Evolutionary conservation across 2,113 vertebrate genomes (phyloP).

Genomic region (Edolisoma coerulescens): DNA sequence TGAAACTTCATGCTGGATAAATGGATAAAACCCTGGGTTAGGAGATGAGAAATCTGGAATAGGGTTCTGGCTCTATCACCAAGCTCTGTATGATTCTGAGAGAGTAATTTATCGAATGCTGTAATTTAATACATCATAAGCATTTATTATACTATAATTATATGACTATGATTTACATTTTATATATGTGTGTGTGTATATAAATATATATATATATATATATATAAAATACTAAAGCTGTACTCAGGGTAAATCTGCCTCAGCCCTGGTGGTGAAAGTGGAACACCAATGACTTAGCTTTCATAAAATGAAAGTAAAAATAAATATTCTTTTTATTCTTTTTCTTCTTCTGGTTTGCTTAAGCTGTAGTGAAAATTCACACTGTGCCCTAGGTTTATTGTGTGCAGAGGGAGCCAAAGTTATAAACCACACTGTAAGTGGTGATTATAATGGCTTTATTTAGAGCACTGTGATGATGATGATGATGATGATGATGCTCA

Average conservation of each 20-base stretch:
- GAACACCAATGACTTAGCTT: background rate
- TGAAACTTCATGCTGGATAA: background rate
- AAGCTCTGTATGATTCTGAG: background rate
- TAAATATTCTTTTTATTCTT: background rate
- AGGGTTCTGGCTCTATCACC: background rate
- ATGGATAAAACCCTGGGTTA: background rate
- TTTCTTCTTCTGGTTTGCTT: background rate
- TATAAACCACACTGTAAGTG: background rate
- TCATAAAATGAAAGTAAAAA: background rate
- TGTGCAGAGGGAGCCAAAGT: background rate
- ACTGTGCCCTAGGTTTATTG: background rate
- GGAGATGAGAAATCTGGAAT: background rate
- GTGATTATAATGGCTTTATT: background rate
- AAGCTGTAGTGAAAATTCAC: background rate
- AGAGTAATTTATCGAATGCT: background rate
- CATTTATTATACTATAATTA: background rate
- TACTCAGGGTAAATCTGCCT: background rate
- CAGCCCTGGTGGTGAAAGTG: background rate
- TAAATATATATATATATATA: background rate
- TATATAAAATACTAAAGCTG: background rate
- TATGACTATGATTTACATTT: background rate
- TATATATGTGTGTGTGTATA: background rate
- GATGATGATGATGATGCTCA: background rate
- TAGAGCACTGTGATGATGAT: background rate
- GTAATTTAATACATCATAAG: background rate